Evolutionary conservation across 92 coral and sea anemone genomes (phyloP).

Genomic region (Zoanthus gigantus): DNA sequence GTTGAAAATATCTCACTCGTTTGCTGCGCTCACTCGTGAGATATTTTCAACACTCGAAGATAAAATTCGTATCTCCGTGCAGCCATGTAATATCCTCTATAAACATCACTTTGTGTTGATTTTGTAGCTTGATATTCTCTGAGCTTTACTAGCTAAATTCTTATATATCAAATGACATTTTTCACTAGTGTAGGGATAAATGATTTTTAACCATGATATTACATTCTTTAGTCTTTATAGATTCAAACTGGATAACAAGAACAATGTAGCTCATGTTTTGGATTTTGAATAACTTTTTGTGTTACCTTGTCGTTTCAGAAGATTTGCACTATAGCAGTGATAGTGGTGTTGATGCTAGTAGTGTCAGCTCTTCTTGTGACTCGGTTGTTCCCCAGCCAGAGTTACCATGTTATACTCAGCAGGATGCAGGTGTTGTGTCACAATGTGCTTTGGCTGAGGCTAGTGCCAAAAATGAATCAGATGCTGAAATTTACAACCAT

Average conservation of each 20-base stretch:
- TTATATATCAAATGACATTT: too few species aligned
- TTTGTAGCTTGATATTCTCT: too few species aligned
- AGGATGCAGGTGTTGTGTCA: background rate
- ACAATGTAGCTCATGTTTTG: background rate
- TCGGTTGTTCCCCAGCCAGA: slow-evolving; percentile 66
- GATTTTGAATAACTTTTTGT: background rate
- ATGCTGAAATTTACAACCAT: slow-evolving; percentile 27
- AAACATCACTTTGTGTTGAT: too few species aligned
- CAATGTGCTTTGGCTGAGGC: background rate
- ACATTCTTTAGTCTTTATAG: too few species aligned
- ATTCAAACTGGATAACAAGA: background rate
- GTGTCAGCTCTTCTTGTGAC: slow-evolving; percentile 79
- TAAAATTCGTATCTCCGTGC: too few species aligned
- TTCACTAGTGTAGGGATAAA: too few species aligned
- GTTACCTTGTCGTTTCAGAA: slow-evolving; percentile 10
- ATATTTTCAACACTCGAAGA: too few species aligned
- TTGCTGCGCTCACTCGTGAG: too few species aligned
- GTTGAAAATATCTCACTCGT: too few species aligned
- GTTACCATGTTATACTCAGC: background rate
- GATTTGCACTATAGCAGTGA: slow-evolving; percentile 87
- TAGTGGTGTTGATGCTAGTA: slow-evolving; percentile 90
- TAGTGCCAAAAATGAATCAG: background rate
- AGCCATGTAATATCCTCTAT: too few species aligned
- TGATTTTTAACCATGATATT: too few species aligned
- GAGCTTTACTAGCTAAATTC: too few species aligned